phyloP scores from a whole-genome alignment of 2,113 vertebrate species.

The Seriola aureovittata region DNA sequence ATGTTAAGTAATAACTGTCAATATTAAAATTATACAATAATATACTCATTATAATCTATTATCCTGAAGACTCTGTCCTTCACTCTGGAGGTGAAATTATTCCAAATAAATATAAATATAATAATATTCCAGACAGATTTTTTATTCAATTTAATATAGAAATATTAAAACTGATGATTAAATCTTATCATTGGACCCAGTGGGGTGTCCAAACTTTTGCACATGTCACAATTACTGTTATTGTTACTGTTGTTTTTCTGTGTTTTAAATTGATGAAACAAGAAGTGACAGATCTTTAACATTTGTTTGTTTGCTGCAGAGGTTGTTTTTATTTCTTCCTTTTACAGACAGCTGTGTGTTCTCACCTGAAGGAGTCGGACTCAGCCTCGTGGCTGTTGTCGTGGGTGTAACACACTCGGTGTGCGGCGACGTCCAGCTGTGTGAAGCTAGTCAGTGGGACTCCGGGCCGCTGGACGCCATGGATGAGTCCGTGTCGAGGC shows the following conservation, averaged over 20 bases:
- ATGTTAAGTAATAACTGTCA: neutral
- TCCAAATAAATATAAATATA: neutral
- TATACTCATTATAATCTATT: neutral
- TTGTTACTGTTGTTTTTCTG: too few species aligned
- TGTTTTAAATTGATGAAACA: too few species aligned
- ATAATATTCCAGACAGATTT: neutral
- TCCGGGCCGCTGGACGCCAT: slow-evolving; percentile 89
- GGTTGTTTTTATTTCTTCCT: too few species aligned
- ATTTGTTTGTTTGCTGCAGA: too few species aligned
- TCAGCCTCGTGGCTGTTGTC: slow-evolving; percentile 87
- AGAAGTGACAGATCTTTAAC: too few species aligned
- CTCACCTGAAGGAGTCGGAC: slow-evolving; percentile 88
- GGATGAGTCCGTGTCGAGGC: slow-evolving; percentile 92
- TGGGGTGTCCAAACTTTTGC: too few species aligned
- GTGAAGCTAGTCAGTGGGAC: slow-evolving; percentile 87
- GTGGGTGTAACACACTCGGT: slow-evolving; percentile 87
- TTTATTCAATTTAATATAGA: too few species aligned
- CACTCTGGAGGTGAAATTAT: neutral
- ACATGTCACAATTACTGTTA: too few species aligned
- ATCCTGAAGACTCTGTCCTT: neutral
- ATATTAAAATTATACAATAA: too few species aligned
- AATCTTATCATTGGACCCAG: too few species aligned
- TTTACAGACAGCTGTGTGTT: neutral
- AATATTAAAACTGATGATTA: too few species aligned
- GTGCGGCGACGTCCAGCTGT: slow-evolving; percentile 93